Base-by-base conservation (phyloP, 2,888 invertebrate species). In the Tiliacea aurago region DNA sequence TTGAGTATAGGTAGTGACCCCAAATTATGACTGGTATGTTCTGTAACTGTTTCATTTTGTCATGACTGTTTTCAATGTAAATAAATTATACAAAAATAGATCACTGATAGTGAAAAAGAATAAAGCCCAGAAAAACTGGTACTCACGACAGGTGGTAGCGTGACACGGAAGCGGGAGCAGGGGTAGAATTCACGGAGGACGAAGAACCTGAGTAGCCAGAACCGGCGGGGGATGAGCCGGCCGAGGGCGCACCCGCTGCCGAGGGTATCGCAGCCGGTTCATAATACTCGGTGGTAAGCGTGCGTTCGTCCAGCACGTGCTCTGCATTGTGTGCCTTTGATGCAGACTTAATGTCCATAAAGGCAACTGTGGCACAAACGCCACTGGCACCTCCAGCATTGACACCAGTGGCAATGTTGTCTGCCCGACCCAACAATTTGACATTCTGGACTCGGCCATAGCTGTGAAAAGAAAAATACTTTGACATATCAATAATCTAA, bases 371-470 rank as follows among this genome's bases (percentile, higher is more conserved):
- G 95, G 98, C 98, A 96, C 98, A 98, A 95, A 98, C 97, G 93
- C 98, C 97, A 95, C 97, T 97, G 95, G 96, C 94, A 90, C 95
- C 94, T 86, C 84, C 84, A 89, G 95, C 95, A 91, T 94, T 95
- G 91, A 96, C 95, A 92, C 92, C 95, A 93, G 95, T 92, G 95
- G 91, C 94, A 94, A 95, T 94, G 94, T 93, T 96, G 93, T 96
- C 97, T 93, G 94, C 94, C 95, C 96, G 95, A 94, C 98, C 97
- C 97, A 99, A 97, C 96, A 99, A 97, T 97, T 98, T 99, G 97
- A 99, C 98, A 97, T 98, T 99, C 97, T 99, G 99, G 97, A 99
- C 99, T 97, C 98, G 98, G 97, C 99, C 99, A 98, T 99, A 99
- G 97, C 99, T 99, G 97, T 73, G 97, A 97, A 91, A 91, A 88